A percentile compares a stretch with the other conserved stretches of the same genome.
These are phyloP conservation scores for Drosophila nr. perissopoda DNA, from an alignment of 2,888 invertebrate species.

Conservation along the genomic window DNA sequence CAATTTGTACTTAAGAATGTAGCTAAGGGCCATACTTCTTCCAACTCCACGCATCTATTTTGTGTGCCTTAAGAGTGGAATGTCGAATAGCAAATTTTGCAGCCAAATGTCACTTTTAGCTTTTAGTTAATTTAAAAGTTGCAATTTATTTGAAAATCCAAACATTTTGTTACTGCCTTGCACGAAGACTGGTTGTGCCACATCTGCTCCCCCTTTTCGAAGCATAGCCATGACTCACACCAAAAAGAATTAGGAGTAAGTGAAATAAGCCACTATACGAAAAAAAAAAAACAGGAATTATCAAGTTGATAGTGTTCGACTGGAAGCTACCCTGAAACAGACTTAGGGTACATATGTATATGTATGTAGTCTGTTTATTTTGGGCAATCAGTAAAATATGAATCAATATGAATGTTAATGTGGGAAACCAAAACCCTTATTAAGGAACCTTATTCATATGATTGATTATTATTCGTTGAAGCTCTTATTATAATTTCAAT, in stretches of 20 bases:
- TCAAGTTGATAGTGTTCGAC: not conserved
- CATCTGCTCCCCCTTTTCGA: not conserved
- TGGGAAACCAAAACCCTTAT: not conserved
- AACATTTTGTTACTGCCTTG: constrained; percentile 37
- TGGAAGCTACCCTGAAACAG: constrained; percentile 1
- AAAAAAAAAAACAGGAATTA: not conserved
- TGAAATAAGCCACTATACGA: constrained; percentile 28
- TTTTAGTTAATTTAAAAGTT: constrained; percentile 81
- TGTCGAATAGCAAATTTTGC: constrained; percentile 4
- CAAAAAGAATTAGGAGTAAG: constrained; percentile 33
- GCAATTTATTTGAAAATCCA: constrained; percentile 71
- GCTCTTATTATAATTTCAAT: not conserved
- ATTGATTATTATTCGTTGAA: not conserved
- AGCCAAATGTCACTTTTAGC: constrained; percentile 66
- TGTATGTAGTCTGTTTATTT: not conserved
- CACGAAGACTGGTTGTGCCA: not conserved
- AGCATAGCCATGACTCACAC: constrained; percentile 51
- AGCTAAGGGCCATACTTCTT: constrained; percentile 11
- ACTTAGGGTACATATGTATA: not conserved
- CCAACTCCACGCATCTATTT: constrained; percentile 1
- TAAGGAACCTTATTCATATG: not conserved
- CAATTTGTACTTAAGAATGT: constrained; percentile 59
- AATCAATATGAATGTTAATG: not conserved
- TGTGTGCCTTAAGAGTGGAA: not conserved
- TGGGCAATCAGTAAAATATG: not conserved